Base-by-base conservation (phyloP, 2,113 vertebrate species). In the Chrysemys picta region DNA sequence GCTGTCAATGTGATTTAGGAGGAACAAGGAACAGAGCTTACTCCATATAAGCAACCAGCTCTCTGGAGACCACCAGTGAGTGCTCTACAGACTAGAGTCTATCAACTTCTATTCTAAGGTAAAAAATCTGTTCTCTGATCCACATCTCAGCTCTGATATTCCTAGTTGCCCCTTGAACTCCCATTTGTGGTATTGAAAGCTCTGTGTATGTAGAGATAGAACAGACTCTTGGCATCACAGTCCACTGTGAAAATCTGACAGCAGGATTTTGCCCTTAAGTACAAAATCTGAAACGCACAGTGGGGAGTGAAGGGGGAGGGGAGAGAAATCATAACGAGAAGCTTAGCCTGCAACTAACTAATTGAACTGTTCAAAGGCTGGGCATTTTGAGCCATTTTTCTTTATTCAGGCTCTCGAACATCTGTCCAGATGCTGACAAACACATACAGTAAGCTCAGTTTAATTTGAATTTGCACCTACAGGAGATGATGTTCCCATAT, bases 401-500 rank as follows among this genome's bases (percentile, higher is more conserved):
- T 84, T 65, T 42, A 85, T 82, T 7, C 80, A 93, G 72, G 31
- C 80, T 86, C 90, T 94, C 89, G 80, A 76, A 80, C 79, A 88
- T 93, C n/a, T 91, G 65, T 87, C 89, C 90, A 91, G 84, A 91
- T 80, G 69, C 82, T 47, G 3, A 62, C 2, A 31, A 89, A 93
- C 56, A 6, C 78, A 82, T 1, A 35, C 38, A 96, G 95, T 59
- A 85, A 88, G 91, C 69, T 49, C 82, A 88, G 79, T 92, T 84
- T 10, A 87, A 91, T 96, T 92, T 45, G 96, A 97, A 95, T 97
- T 95, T 96, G 97, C 97, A 99, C 99, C 98, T 99, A 99, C 99
- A 99, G 98, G 99, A 99, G 96, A 99, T 99, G 98, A 99, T 99
- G 98, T 99, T 99, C 49, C 99, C 99, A 0, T 99, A 99, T 98